Evolutionary conservation across 2,113 vertebrate species (phyloP), one percentile per base, ranked within the genome.

Genomic region (Haliaeetus leucogaster): DNA sequence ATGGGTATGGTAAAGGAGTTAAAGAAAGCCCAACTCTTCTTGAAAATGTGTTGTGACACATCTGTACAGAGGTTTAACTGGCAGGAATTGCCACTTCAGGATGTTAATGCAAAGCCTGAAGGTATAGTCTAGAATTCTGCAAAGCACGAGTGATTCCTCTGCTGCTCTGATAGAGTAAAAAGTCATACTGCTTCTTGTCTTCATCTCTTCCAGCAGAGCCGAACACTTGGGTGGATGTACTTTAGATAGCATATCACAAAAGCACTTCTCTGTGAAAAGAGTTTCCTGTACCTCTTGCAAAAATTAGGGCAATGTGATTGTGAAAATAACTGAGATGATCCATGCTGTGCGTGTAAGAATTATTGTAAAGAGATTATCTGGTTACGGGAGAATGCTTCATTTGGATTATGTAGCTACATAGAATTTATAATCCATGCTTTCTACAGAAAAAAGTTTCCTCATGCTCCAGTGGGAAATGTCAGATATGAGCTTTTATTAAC

Each of bases 331-430:
- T 38, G 78, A 92, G 92, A 83, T 77, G 66, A 93, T 86, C 76
- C 79, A 52, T 88, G 85, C 85, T 94, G 67, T 90, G 74, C 74
- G 20, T 73, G 45, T 90, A 73, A 92, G 85, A 87, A 91, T 94
- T 89, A 56, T 56, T 94, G 42, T 86, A 95, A 97, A 77, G 59
- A 59, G 71, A 90, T 97, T 94, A 90, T 93, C 53, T 86, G 59
- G 74, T 77, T 88, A 59, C 86, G 32, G 61, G 58, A 93, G 82
- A 92, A 88, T 67, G 66, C 58, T 92, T 95, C n/a, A 29, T 80
- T 95, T 92, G 55, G 63, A 90, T 88, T 92, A 78, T 42, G 26
- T 90, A 70, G 74, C 74, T 92, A 50, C 32, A 19, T 16, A 66
- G 78, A 61, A 86, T 86, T 50, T 38, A 47, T 61, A 88, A 86